phyloP scores from a whole-genome alignment of 2,113 vertebrate genomes.

The Pagrus major region DNA sequence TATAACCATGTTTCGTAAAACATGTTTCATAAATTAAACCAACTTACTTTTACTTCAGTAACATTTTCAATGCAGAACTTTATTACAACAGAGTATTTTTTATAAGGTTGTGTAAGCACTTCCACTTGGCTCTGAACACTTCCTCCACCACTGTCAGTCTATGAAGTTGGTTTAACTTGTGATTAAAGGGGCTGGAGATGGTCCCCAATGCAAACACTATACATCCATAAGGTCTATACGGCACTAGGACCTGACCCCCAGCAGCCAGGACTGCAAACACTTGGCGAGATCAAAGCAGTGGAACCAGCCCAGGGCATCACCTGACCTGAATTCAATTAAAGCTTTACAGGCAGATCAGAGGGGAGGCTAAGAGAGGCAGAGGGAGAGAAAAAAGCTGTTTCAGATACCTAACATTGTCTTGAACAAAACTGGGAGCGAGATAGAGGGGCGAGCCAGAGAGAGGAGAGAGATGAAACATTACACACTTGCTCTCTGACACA shows the following conservation, averaged over 20 bases:
- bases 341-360: conserved; percentile 81
- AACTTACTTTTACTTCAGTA: too few species aligned
- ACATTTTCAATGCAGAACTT: background rate
- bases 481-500: conserved; percentile 44
- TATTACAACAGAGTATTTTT: background rate
- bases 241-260: conserved; percentile 51
- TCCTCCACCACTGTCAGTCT: background rate
- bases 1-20: too few species aligned
- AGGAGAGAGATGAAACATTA: conserved; percentile 55
- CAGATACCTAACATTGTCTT: conserved; percentile 48
- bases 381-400: conserved; percentile 8
- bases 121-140: background rate
- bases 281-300: conserved; percentile 78
- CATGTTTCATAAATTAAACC: too few species aligned
- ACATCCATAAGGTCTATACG: conserved; percentile 52
- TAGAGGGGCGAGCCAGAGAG: conserved; percentile 21
- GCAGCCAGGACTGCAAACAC: conserved; percentile 71
- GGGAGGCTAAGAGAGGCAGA: conserved; percentile 21
- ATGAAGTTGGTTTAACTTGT: conserved; percentile 2
- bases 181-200: conserved; percentile 5
- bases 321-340: conserved; percentile 86
- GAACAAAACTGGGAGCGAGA: conserved; percentile 50
- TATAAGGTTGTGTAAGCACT: background rate
- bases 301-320: conserved; percentile 74
- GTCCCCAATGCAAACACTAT: conserved; percentile 29